Conservation (phyloP, 1,140 invertebrate species). For the Diachasmimorpha longicaudata region DNA sequence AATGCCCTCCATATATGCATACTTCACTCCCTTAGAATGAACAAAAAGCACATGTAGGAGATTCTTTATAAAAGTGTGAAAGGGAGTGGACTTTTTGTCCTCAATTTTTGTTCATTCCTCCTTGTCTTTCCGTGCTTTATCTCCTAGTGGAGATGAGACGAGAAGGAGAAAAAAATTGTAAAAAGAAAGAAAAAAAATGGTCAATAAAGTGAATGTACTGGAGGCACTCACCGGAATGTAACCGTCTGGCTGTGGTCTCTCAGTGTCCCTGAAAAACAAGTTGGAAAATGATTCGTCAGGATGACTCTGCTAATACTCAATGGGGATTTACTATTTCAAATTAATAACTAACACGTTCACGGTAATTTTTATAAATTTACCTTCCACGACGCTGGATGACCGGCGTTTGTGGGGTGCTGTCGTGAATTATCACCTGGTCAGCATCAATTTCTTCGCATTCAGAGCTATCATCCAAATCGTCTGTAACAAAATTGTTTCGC, state of each 20-base stretch:
- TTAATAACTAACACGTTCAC: neutral
- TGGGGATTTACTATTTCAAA: neutral
- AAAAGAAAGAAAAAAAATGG: conserved; percentile 13
- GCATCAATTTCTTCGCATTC: conserved; percentile 72
- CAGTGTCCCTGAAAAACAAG: conserved; percentile 49
- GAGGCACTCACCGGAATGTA: conserved; percentile 59
- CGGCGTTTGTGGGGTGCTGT: conserved; percentile 73
- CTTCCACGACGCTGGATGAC: conserved; percentile 67
- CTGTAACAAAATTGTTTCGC: conserved; percentile 41
- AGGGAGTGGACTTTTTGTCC: neutral
- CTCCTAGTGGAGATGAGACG: neutral
- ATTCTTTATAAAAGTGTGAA: neutral
- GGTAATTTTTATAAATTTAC: conserved; percentile 34
- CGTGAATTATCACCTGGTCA: conserved; percentile 78
- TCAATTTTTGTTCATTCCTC: neutral
- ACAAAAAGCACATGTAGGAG: conserved; percentile 9
- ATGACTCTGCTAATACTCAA: conserved; percentile 28
- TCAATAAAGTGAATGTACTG: conserved; percentile 5
- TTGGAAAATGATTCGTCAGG: conserved; percentile 33
- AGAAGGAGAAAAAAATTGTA: neutral
- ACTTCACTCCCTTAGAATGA: neutral
- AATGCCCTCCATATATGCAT: neutral
- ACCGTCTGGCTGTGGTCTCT: conserved; percentile 57
- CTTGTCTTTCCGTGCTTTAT: neutral
- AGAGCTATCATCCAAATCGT: conserved; percentile 39